Base-by-base conservation (phyloP, 2,888 invertebrate genomes). In the Leucozona laternaria region DNA sequence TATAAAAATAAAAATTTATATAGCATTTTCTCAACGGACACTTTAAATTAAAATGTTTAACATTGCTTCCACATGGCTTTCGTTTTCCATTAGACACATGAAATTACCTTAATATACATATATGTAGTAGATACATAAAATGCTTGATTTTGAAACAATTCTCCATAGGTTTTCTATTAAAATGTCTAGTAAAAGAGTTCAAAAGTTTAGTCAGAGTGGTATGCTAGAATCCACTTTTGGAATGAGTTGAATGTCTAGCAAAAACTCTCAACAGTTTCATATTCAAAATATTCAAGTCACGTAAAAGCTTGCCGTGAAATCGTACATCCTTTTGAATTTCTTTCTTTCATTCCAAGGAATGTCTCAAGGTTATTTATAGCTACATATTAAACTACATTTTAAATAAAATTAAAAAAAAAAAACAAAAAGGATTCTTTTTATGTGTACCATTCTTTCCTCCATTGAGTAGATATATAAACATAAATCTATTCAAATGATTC, bases 261-360 rank as follows among this genome's bases (percentile, higher is more conserved):
- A 22, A 50, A 50, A 11, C 20, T 50, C 20, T 50, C 11, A n/a
- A 43, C n/a, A 43, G 22, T 25, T 50, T 25, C 6, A 13, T 22
- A 48, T 48, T 50, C 22, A 22, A 53, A 53, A 25, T 25, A 53
- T 53, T 53, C 50, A 53, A 53, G 50, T 53, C 50, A 53, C 50
- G 50, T 22, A 50, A 13, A 22, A 50, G 22, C 22, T 25, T 25
- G 25, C 6, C 25, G 10, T 25, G 25, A 15, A 53, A 22, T 22
- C 13, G 6, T 25, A 53, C 13, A 53, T 53, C 25, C 25, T 25
- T 53, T 25, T 25, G 22, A 53, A 15, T 15, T 22, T 25, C 8
- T 15, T 22, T 25, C 8, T 22, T 22, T 25, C 25, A 25, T 53
- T 22, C 5, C 22, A 22, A 22, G 22, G 13, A 50, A 53, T 13